These are phyloP conservation scores for Girardinichthys multiradiatus DNA, from an alignment of 2,113 vertebrate species.

Conservation along the genomic window DNA sequence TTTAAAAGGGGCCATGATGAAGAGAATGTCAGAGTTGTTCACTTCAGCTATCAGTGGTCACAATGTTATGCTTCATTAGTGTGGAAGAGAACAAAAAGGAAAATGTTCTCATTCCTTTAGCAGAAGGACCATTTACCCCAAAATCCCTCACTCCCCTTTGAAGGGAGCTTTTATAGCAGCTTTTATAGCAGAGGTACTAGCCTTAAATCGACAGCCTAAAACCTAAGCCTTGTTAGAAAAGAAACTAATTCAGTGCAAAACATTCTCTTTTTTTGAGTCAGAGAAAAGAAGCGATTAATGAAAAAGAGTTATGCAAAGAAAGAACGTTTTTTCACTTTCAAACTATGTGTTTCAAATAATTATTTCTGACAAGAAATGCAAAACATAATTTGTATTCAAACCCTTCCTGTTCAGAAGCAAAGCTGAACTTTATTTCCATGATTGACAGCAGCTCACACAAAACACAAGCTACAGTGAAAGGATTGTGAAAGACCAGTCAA, in stretches of 20 bases:
- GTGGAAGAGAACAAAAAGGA: neutral
- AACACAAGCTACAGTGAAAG: constrained; percentile 1
- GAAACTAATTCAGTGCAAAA: constrained; percentile 51
- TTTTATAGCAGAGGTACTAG: constrained; percentile 70
- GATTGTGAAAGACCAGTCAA: constrained; percentile 24
- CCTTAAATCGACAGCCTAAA: constrained; percentile 71
- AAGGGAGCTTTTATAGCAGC: constrained; percentile 58
- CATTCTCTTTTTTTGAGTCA: constrained; percentile 47
- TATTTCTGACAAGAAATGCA: constrained; percentile 14
- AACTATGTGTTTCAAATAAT: constrained; percentile 48
- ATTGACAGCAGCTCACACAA: constrained; percentile 38
- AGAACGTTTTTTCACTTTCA: constrained; percentile 42
- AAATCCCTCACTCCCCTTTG: constrained; percentile 19
- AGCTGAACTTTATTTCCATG: constrained; percentile 36
- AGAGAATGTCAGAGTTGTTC: neutral
- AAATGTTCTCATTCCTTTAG: constrained; percentile 16
- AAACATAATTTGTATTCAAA: constrained; percentile 48
- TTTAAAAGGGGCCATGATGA: neutral
- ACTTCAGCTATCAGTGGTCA: neutral
- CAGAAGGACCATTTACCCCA: constrained; percentile 28
- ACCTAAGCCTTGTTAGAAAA: constrained; percentile 65
- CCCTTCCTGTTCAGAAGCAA: constrained; percentile 34
- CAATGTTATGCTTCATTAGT: neutral
- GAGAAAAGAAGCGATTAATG: constrained; percentile 53
- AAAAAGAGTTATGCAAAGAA: constrained; percentile 37